Base-by-base conservation (phyloP, 2,888 invertebrate genomes). In the Amiota minor region DNA sequence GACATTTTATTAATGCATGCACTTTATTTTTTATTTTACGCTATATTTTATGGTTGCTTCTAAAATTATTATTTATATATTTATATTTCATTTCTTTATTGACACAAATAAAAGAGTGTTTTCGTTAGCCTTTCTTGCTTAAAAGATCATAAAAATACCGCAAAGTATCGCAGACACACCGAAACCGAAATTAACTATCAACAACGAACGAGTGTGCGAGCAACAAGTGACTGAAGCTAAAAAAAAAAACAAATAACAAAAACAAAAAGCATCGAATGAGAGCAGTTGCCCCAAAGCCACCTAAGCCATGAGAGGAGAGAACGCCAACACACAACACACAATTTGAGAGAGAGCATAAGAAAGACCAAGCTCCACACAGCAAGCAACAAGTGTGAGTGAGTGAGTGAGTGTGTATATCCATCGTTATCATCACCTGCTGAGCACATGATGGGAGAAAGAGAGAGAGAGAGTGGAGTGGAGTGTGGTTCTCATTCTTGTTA, bases 151-250 rank as follows among this genome's bases (percentile, higher is more conserved):
- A 35, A 35, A 35, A 35, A 35, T 35, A 8, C 35, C 35, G 35
- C 35, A 35, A 35, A 35, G 6, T 35, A 35, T 6, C 35, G 2
- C 35, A 35, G 35, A 35, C 35, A 35, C 35, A 35, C 35, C 35
- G 35, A 35, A 35, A 35, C 35, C 2, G 35, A 35, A 35, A 35
- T 35, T 35, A 35, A 35, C 35, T 35, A 35, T 71, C 55, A 70
- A 73, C 61, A 61, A 50, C 62, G 55, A 49, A 2, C 50, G 20
- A n/a, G 67, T 59, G 65, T 72, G 72, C 69, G 73, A 46, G 74
- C 77, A 78, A 76, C 79, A 76, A 78, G 76, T 75, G 75, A 73
- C 67, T 65, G 70, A 72, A 70, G 10, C 68, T 20, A 35, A 35
- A 35, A 35, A 35, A 23, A 62, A 62, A 35, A 12, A 14, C 62